Base-by-base conservation (phyloP, 2,113 vertebrate species). In the Scytalopus superciliaris region DNA sequence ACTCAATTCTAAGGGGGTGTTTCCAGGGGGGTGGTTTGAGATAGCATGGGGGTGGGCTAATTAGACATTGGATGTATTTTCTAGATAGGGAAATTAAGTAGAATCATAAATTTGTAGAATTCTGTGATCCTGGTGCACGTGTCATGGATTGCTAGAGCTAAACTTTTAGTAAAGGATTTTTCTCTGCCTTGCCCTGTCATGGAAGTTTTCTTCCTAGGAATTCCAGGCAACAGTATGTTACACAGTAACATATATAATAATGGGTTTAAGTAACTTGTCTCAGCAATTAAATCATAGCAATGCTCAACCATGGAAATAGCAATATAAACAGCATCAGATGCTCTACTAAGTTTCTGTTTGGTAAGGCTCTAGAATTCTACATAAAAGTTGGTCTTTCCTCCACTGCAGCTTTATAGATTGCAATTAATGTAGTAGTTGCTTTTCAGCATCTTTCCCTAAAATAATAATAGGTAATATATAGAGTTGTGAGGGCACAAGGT, bases 241-340 rank as follows among this genome's bases (percentile, higher is more conserved):
- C 6, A 7, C 6, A 30, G 28, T 24, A 55, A 78, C 1, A 1
- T 6, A 1, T 6, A 11, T 59, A 35, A 57, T 30, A 47, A 33
- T 23, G 44, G 2, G 16, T 69, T 87, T 82, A 44, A 79, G 39
- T 57, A 13, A 62, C 39, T 68, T 53, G 12, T 3, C 4, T 7
- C 19, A 45, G 14, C 3, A 10, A 13, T 52, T 76, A 84, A 50
- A 37, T 57, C 13, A 12, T 6, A 68, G 39, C 44, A n/a, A 5
- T 19, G 19, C 39, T 78, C 49, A 69, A 55, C 45, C 23, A 7
- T 24, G 35, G 42, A 77, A 73, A 39, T n/a, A 73, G 35, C n/a
- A n/a, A 35, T 74, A 7, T 42, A 56, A 67, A 70, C 23, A 57
- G 74, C 90, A 28, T 14, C 44, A 33, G 50, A 47, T 28, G 21